phyloP scores from a whole-genome alignment of 1,140 invertebrate genomes.

The Octopus bimaculoides region DNA sequence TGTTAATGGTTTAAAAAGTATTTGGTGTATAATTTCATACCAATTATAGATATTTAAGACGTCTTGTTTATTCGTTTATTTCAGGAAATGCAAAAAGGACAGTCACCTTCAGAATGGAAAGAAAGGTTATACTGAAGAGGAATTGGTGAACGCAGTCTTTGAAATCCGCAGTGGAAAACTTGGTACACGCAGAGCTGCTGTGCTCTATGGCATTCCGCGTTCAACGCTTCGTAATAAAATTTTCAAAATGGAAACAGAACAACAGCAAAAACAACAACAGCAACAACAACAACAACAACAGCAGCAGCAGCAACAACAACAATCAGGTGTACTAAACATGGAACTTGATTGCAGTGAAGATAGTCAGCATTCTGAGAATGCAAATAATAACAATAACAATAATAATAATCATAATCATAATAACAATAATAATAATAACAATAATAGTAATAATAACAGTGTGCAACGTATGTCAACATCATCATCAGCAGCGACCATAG shows the following conservation, averaged over 20 bases:
- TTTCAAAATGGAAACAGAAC: conserved; percentile 56
- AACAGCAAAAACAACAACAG: conserved; percentile 14
- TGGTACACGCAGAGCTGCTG: conserved; percentile 85
- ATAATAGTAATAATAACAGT: no score
- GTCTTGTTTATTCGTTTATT: conserved; percentile 15
- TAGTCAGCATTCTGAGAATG: conserved; percentile 7
- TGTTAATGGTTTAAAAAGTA: no score
- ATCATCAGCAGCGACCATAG: background rate
- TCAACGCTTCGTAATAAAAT: conserved; percentile 92
- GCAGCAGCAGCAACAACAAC: background rate
- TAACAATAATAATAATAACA: no score
- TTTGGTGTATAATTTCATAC: no score
- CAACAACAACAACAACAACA: background rate
- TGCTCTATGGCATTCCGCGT: conserved; percentile 91
- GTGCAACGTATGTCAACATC: no score
- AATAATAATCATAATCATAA: no score
- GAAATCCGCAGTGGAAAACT: conserved; percentile 91
- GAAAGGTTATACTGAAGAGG: conserved; percentile 85
- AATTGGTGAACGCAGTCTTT: conserved; percentile 81
- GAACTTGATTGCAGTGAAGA: conserved; percentile 7
- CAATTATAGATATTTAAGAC: no score
- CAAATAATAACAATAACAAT: background rate
- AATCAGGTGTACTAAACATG: background rate
- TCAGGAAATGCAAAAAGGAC: conserved; percentile 34
- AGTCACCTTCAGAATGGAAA: conserved; percentile 37